A percentile compares a stretch with the other conserved stretches of the same genome.
Evolutionary conservation across 2,113 vertebrate genomes (phyloP).

Genomic region (Muntiacus reevesi): DNA sequence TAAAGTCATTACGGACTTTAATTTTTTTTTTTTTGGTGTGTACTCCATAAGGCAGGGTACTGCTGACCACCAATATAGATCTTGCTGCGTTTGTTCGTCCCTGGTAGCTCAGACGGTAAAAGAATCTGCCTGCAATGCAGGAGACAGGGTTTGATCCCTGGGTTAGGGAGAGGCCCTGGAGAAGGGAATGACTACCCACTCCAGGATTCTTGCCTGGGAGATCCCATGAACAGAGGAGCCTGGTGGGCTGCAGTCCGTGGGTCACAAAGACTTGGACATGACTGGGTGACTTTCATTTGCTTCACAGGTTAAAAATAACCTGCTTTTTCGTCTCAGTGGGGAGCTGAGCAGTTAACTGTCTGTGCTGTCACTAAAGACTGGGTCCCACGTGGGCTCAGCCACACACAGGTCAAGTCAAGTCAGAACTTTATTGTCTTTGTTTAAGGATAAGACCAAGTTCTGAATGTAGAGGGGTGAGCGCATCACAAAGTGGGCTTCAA

Average conservation of each 20-base stretch:
- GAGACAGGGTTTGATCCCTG: not conserved
- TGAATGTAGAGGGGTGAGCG: accelerated
- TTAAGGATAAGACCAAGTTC: not conserved
- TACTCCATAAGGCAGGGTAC: not conserved
- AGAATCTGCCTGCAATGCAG: not conserved
- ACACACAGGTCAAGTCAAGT: not conserved
- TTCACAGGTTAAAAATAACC: not conserved
- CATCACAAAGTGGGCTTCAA: not conserved
- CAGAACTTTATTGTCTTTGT: not conserved
- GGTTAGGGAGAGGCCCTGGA: not conserved
- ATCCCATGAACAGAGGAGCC: not conserved
- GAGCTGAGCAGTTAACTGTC: not conserved
- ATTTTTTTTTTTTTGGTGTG: not conserved
- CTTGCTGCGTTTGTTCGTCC: not conserved
- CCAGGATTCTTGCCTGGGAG: not conserved
- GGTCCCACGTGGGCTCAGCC: not conserved
- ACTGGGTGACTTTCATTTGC: not conserved
- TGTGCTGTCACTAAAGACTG: not conserved
- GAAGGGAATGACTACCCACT: not conserved
- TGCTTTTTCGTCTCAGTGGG: not conserved
- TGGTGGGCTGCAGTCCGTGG: not conserved
- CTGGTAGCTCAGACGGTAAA: not conserved
- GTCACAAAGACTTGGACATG: not conserved
- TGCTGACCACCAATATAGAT: not conserved
- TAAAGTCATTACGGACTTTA: not conserved